Evolutionary conservation across 2,113 vertebrate species (phyloP), one percentile per base, ranked within the genome.

Genomic region (Mustela lutreola): DNA sequence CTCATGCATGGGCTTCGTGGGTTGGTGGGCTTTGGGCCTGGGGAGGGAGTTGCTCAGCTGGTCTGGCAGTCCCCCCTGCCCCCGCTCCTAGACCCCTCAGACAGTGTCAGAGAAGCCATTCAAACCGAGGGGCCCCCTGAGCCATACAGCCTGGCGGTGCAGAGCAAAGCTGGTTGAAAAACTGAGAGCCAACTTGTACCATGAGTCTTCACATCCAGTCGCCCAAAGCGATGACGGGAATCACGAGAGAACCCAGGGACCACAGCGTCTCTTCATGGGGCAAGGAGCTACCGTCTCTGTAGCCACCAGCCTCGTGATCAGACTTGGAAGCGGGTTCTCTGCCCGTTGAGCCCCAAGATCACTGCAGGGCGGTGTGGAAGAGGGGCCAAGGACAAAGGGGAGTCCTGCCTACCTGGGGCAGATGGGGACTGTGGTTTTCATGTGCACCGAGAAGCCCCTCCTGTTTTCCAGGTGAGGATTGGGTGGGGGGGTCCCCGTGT

Each of bases 341-440:
- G 15, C 10, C 33, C 22, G 0, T 4, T 33, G 39, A 26, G 36
- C 76, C 58, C 4, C 42, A 22, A 48, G 28, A 73, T 58, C 67
- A 33, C 60, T 24, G 3, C 76, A 82, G 60, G 42, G 16, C 19
- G 62, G n/a, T 24, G 3, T 53, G 65, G 53, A 60, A 45, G 76
- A 94, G 86, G 85, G 21, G 42, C 3, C 45, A 0, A 24, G 11
- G 33, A 11, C 19, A 56, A 45, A 71, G 92, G 42, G 18, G 33
- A 18, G 19, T 9, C 36, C 42, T 0, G 5, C 3, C 53, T 33
- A 6, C 22, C 11, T 1, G 10, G 22, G 15, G 84, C 2, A 0
- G 12, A 14, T 19, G 14, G 56, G n/a, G 12, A 36, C 39, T n/a
- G 48, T 63, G 12, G 7, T 89, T 79, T 89, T 62, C 9, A n/a